Percentiles rank a stretch among this genome's conserved stretches.
phyloP scores from a whole-genome alignment of 2,113 vertebrate species.

The Centrocercus urophasianus region DNA sequence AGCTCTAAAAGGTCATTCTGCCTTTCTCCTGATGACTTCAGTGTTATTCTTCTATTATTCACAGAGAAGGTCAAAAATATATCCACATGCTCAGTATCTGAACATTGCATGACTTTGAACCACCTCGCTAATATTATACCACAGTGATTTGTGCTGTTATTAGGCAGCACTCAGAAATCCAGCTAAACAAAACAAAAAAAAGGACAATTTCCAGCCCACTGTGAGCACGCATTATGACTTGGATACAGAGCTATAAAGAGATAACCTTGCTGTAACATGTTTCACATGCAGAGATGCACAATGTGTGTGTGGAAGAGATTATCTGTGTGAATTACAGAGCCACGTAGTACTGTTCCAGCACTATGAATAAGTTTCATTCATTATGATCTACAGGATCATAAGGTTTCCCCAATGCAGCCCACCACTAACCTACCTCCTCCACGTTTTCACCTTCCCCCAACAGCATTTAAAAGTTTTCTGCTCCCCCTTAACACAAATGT shows the following conservation, averaged over 20 bases:
- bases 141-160: background rate
- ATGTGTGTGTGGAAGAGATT: fast-evolving
- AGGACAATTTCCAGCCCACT: background rate
- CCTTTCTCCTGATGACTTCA: background rate
- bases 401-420: background rate
- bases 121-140: background rate
- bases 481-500: fast-evolving
- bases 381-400: background rate
- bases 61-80: background rate
- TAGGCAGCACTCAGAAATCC: background rate
- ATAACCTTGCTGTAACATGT: fast-evolving
- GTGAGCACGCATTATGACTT: fast-evolving
- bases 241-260: background rate
- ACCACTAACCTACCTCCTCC: background rate
- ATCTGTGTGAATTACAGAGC: background rate
- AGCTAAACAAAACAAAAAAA: background rate
- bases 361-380: background rate
- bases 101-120: fast-evolving
- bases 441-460: background rate
- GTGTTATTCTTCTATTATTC: background rate
- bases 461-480: background rate
- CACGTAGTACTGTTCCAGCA: fast-evolving
- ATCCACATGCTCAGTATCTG: background rate
- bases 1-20: background rate
- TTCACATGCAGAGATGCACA: background rate